Evolutionary conservation across 2,797 vertebrate species (phyloP).

Genomic region (Balearica regulorum): DNA sequence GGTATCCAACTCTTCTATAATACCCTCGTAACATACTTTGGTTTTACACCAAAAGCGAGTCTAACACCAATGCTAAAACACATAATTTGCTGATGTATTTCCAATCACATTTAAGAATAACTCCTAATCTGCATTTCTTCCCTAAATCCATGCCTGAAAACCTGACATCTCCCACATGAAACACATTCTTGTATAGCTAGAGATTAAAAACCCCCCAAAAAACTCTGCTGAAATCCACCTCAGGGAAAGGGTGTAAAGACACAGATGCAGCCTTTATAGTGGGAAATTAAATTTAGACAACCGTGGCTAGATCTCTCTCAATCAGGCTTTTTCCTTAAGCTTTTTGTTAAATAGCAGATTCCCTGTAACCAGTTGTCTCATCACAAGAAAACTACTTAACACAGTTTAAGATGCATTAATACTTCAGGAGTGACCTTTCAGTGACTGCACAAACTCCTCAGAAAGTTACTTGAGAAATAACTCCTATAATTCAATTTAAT

Average conservation of each 20-base stretch:
- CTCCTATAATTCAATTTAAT: background rate
- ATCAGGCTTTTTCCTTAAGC: background rate
- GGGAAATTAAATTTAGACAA: background rate
- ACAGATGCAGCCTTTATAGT: background rate
- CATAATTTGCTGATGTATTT: background rate
- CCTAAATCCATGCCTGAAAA: background rate
- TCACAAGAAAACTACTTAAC: background rate
- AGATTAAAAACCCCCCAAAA: background rate
- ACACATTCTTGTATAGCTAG: background rate
- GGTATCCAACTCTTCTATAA: background rate
- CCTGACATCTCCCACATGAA: background rate
- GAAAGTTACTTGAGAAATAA: background rate
- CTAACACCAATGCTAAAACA: background rate
- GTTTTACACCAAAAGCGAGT: background rate
- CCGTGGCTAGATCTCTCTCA: background rate
- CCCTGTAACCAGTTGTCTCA: background rate
- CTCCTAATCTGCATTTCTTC: background rate
- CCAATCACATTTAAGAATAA: background rate
- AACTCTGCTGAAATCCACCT: background rate
- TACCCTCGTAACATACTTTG: background rate
- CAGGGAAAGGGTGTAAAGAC: background rate
- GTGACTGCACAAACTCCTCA: background rate
- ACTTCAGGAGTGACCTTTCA: background rate
- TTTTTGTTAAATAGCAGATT: background rate
- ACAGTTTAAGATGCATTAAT: background rate